Base-by-base conservation (phyloP, 2,888 invertebrate genomes). In the Hypomecis punctinalis region DNA sequence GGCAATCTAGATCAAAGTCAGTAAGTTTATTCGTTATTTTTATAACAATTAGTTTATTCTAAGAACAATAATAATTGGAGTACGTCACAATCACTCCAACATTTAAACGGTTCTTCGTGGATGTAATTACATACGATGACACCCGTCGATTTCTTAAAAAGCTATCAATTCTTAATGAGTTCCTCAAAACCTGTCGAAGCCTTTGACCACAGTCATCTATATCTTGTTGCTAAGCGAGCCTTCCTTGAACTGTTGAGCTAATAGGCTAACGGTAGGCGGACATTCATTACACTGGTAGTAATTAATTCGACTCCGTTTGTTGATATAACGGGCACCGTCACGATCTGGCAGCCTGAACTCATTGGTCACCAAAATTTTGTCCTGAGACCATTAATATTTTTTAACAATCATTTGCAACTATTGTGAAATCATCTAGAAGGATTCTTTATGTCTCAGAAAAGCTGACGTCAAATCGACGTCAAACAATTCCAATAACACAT, bases 261-360 rank as follows among this genome's bases (percentile, higher is more conserved):
- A 49, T 53, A 53, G n/a, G 13, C 53, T 63, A 59, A 63, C 59
- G 59, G 63, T 63, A 23, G 39, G 33, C 11, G 11, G 39, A 52
- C 62, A 39, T 39, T 58, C 23, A 54, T 49, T 57, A 46, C 36
- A 40, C 43, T 13, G 43, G 40, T 23, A 23, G 53, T 70, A 64
- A 71, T 73, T 66, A 69, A 73, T 71, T 71, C 68, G 63, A 57
- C 63, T 69, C 66, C 62, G 68, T 71, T 71, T 68, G 69, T 68
- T 69, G 64, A 63, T 67, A 62, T 72, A 73, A 71, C 71, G 71
- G 67, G 13, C 47, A 58, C 61, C 62, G 62, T 69, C 68, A 67
- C 52, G 52, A 56, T 61, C 54, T 65, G 66, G 63, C 69, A 67
- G 62, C 52, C 51, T 51, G 54, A 46, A 68, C 64, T 58, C 60